A percentile compares a stretch with the other conserved stretches of the same genome.
These are phyloP conservation scores for Danio kyathit DNA, from an alignment of 2,797 vertebrate species.

Conservation along the genomic window DNA sequence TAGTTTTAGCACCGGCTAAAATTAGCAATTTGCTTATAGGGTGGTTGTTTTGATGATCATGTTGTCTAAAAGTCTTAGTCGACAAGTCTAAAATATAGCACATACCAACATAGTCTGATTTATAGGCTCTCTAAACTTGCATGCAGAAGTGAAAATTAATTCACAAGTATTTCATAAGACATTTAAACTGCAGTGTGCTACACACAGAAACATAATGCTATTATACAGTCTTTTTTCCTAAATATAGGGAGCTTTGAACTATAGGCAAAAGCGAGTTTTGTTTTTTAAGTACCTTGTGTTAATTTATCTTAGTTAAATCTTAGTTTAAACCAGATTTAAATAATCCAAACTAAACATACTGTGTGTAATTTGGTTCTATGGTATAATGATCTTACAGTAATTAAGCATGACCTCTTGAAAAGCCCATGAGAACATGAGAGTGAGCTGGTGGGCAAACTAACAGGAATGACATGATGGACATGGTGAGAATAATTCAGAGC, in stretches of 20 bases:
- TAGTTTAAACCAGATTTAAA: not conserved
- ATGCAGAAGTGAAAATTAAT: not conserved
- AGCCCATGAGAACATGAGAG: conserved; percentile 27
- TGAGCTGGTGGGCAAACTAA: not conserved
- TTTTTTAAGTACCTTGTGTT: not conserved
- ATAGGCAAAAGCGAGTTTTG: conserved; percentile 6
- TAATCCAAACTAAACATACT: not conserved
- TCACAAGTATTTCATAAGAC: not conserved
- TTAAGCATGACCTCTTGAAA: conserved; percentile 48
- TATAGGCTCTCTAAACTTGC: conserved; percentile 5
- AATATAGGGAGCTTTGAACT: not conserved
- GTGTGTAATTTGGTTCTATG: conserved; percentile 7
- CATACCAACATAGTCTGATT: conserved; percentile 12
- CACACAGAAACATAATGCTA: conserved; percentile 23
- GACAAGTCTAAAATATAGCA: conserved; percentile 12
- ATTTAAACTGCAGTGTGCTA: conserved; percentile 32
- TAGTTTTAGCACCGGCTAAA: conserved; percentile 27
- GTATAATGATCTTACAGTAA: conserved; percentile 63
- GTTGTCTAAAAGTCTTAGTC: conserved; percentile 1
- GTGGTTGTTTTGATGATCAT: conserved; percentile 21
- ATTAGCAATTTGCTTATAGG: not conserved
- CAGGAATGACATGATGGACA: conserved; percentile 49
- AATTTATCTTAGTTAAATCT: not conserved
- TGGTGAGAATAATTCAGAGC: conserved; percentile 29
- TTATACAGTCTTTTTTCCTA: conserved; percentile 15